Conservation (phyloP, 2,888 invertebrate species). For the Formica aserva region DNA sequence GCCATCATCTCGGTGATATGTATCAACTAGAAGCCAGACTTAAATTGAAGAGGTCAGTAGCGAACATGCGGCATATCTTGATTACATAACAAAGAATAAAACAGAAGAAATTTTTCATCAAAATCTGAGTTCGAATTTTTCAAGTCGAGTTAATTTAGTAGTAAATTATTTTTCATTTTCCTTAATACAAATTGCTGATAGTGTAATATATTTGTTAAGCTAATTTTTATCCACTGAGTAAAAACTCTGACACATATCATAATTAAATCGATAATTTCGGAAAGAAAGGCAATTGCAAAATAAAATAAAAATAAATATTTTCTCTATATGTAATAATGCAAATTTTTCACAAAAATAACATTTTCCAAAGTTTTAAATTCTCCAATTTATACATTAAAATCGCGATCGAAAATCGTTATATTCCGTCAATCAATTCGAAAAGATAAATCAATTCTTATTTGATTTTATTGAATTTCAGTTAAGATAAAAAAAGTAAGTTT, state of each 20-base stretch:
- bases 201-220: background rate
- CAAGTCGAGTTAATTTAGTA: background rate
- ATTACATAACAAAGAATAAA: background rate
- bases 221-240: background rate
- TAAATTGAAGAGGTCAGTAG: constrained; percentile 29
- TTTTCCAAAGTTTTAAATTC: background rate
- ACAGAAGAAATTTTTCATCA: background rate
- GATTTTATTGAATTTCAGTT: background rate
- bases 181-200: background rate
- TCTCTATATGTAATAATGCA: background rate
- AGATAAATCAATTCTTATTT: background rate
- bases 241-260: background rate
- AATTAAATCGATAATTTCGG: background rate
- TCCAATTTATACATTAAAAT: background rate
- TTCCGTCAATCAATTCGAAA: background rate
- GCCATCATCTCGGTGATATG: constrained; percentile 33
- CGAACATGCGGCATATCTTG: background rate
- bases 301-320: constrained; percentile 10
- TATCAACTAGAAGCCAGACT: background rate
- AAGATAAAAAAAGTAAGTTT: background rate
- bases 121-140: background rate
- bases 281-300: background rate
- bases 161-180: background rate
- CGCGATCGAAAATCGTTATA: background rate
- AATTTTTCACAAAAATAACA: background rate